These are phyloP conservation scores for Craniophora ligustri DNA, from an alignment of 2,888 invertebrate genomes.

Conservation along the genomic window DNA sequence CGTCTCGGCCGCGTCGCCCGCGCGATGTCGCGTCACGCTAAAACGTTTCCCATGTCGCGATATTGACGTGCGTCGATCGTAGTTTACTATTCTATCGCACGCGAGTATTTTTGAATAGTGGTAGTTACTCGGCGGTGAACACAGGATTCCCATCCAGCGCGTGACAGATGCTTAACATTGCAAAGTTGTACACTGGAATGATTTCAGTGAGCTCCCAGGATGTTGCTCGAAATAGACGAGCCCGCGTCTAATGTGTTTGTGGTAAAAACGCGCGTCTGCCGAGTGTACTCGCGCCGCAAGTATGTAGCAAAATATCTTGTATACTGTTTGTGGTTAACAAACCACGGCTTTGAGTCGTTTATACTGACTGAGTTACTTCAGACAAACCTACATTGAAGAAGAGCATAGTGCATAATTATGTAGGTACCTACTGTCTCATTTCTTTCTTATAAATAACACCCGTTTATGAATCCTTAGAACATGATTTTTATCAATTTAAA, in stretches of 20 bases:
- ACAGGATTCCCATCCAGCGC: constrained; percentile 38
- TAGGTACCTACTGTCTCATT: too few species aligned
- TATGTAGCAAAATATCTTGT: neutral
- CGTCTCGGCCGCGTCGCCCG: neutral
- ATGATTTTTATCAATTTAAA: too few species aligned
- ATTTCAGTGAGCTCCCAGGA: constrained; percentile 4
- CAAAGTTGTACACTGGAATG: constrained; percentile 31
- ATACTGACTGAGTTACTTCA: too few species aligned
- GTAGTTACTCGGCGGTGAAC: constrained; percentile 15
- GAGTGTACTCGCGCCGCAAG: too few species aligned
- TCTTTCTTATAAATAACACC: too few species aligned
- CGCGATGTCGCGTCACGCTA: constrained; percentile 40
- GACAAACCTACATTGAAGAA: too few species aligned
- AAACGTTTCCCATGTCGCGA: constrained; percentile 60
- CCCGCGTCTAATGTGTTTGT: neutral
- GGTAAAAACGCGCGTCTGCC: too few species aligned
- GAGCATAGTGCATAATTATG: too few species aligned
- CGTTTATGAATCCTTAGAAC: too few species aligned
- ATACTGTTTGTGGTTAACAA: too few species aligned
- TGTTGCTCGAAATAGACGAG: constrained; percentile 6
- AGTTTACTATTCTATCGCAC: constrained; percentile 47
- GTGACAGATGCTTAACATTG: constrained; percentile 39
- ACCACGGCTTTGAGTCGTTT: too few species aligned
- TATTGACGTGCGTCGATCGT: constrained; percentile 44
- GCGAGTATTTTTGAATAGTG: constrained; percentile 44